A percentile compares a stretch with the other conserved stretches of the same genome.
These are phyloP conservation scores for Cynaeus angustus DNA, from an alignment of 2,888 invertebrate genomes.

Conservation along the genomic window DNA sequence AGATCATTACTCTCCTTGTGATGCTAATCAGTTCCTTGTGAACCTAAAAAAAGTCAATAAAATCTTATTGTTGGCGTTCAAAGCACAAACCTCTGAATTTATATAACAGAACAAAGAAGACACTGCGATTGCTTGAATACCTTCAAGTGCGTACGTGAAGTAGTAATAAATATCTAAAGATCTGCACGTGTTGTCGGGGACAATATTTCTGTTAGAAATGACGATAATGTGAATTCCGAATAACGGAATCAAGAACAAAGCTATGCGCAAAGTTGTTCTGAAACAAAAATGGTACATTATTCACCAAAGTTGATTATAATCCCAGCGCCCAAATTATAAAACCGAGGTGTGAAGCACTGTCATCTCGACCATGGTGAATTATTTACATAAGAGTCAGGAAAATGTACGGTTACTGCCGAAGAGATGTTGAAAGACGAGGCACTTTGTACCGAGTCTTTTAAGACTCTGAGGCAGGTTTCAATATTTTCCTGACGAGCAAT, in stretches of 20 bases:
- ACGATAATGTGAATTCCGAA: slow-evolving; percentile 82
- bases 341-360: too few relatives aligned
- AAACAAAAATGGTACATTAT: slow-evolving; percentile 43
- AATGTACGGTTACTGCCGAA: too few relatives aligned
- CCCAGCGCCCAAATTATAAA: too few relatives aligned
- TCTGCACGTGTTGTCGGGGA: slow-evolving; percentile 70
- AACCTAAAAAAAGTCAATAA: slow-evolving; percentile 57
- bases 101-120: slow-evolving; percentile 73
- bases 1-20: slow-evolving; percentile 59
- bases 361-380: too few relatives aligned
- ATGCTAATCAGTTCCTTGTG: slow-evolving; percentile 60
- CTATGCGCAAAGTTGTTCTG: slow-evolving; percentile 79
- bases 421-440: too few relatives aligned
- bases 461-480: too few relatives aligned
- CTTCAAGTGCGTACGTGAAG: slow-evolving; percentile 76
- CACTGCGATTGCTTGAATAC: slow-evolving; percentile 77
- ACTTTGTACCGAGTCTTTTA: too few relatives aligned
- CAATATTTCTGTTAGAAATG: slow-evolving; percentile 75
- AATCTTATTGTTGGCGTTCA: too few relatives aligned
- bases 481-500: too few relatives aligned
- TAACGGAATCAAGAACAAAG: slow-evolving; percentile 80
- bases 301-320: background rate
- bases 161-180: slow-evolving; percentile 76
- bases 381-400: too few relatives aligned
- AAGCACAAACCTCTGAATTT: slow-evolving; percentile 9